These are phyloP conservation scores for Rhagonycha lutea DNA, from an alignment of 2,888 invertebrate species.

Conservation along the genomic window DNA sequence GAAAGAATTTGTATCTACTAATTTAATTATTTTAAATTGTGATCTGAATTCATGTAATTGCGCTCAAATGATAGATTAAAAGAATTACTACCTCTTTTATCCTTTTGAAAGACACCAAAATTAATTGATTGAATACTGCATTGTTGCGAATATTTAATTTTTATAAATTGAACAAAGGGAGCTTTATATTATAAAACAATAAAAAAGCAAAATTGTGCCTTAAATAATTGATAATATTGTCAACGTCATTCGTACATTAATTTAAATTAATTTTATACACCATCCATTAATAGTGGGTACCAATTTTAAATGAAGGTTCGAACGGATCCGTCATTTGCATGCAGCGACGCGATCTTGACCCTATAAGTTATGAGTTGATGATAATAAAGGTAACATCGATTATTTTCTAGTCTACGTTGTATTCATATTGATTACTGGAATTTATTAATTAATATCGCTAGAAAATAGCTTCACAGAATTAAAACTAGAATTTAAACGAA, in stretches of 20 bases:
- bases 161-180: not conserved
- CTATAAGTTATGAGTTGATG: slow-evolving; percentile 8
- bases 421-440: not conserved
- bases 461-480: no score
- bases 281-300: not conserved
- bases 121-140: not conserved
- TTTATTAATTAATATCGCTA: not conserved
- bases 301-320: slow-evolving; percentile 11
- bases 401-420: slow-evolving; percentile 1
- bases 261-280: slow-evolving; percentile 15
- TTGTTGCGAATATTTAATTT: not conserved
- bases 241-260: slow-evolving; percentile 9
- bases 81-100: not conserved
- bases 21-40: not conserved
- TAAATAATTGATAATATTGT: not conserved
- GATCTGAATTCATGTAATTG: not conserved
- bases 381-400: slow-evolving; percentile 10
- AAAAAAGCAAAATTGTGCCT: not conserved
- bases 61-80: not conserved
- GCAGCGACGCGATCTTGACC: slow-evolving; percentile 8
- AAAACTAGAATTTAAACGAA: not conserved
- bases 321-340: slow-evolving; percentile 17
- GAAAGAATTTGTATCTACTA: not conserved
- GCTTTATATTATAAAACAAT: not conserved
- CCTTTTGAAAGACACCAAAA: not conserved